Evolutionary conservation across 2,113 vertebrate species (phyloP).

Genomic region (Herpailurus yagouaroundi): DNA sequence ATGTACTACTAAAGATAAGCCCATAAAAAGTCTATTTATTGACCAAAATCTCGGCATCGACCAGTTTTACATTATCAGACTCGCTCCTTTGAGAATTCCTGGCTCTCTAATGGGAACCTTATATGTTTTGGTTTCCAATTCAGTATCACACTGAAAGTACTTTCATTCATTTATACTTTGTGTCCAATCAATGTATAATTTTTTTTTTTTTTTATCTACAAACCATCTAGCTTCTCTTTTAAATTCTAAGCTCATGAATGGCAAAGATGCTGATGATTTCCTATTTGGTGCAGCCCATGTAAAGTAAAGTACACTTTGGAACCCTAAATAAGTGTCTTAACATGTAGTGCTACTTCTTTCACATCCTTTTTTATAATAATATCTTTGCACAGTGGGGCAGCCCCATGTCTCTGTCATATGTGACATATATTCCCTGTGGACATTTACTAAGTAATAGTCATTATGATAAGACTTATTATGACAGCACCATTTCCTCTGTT

Average conservation of each 20-base stretch:
- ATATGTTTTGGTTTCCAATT: slow-evolving; percentile 37
- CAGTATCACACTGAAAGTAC: neutral
- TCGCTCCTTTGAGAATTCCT: slow-evolving; percentile 3
- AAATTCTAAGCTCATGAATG: slow-evolving; percentile 5
- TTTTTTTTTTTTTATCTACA: neutral
- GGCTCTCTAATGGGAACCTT: neutral
- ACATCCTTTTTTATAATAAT: neutral
- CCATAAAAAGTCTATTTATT: slow-evolving; percentile 32
- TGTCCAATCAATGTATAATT: neutral
- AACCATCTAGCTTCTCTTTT: neutral
- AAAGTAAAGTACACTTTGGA: neutral
- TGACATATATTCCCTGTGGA: neutral
- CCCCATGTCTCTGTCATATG: neutral
- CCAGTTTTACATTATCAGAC: neutral
- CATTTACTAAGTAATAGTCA: slow-evolving; percentile 30
- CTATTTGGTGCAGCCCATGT: neutral
- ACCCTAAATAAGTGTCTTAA: neutral
- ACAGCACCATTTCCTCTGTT: neutral
- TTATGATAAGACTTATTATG: slow-evolving; percentile 40
- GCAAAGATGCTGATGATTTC: neutral
- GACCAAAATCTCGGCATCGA: neutral
- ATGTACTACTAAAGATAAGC: slow-evolving; percentile 19
- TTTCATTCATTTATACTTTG: neutral
- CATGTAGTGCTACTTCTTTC: neutral
- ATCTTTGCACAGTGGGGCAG: neutral